Evolutionary conservation across 2,797 vertebrate species (phyloP).

Genomic region (Amazona ochrocephala): DNA sequence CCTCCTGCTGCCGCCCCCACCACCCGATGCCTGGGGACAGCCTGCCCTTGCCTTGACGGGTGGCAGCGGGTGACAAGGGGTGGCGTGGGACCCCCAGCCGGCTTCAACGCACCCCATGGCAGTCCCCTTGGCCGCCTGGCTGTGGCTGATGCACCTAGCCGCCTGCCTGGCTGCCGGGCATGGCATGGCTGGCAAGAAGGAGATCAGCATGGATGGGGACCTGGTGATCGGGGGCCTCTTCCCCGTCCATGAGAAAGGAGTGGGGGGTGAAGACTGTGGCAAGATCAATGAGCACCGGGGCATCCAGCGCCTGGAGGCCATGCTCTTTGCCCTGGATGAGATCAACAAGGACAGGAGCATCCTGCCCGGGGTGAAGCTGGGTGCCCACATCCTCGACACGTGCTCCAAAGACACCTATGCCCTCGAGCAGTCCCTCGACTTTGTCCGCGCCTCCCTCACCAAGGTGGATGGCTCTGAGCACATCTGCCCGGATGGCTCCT

Average conservation of each 20-base stretch:
- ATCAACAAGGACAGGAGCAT: conserved; percentile 91
- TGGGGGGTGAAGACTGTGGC: conserved; percentile 89
- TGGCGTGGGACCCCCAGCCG: neutral
- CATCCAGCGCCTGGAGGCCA: conserved; percentile 97
- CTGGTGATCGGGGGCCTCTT: conserved; percentile 96
- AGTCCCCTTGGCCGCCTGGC: conserved; percentile 67
- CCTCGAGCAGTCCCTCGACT: conserved; percentile 95
- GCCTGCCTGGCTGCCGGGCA: conserved; percentile 75
- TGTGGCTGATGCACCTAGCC: conserved; percentile 80
- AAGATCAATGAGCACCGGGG: conserved; percentile 93
- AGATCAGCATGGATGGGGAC: conserved; percentile 92
- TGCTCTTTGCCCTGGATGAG: conserved; percentile 94
- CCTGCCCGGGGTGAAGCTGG: conserved; percentile 90
- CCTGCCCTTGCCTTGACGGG: neutral
- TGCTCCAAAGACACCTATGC: conserved; percentile 99
- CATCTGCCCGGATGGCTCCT: conserved; percentile 95
- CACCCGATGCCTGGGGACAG: neutral
- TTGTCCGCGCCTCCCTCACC: conserved; percentile 94
- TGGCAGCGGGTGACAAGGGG: neutral
- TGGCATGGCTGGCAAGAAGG: conserved; percentile 83
- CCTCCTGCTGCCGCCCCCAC: neutral
- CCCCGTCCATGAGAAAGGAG: conserved; percentile 94
- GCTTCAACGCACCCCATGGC: conserved; percentile 51
- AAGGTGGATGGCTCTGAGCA: conserved; percentile 93
- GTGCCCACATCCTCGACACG: conserved; percentile 95